Evolutionary conservation across 1,140 invertebrate genomes (phyloP).

Genomic region (Megathymus violae): DNA sequence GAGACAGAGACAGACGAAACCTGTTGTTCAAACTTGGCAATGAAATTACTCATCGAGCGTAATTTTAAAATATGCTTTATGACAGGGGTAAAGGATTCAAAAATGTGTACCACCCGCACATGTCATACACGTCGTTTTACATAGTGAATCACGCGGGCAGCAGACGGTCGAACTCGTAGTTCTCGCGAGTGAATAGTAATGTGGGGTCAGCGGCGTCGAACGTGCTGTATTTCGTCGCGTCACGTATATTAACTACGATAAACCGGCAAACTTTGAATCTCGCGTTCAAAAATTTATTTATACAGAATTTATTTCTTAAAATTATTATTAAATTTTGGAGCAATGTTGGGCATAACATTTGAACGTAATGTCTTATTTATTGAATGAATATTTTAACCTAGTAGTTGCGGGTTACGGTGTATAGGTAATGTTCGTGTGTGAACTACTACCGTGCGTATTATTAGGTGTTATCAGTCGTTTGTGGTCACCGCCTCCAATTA

Average conservation of each 20-base stretch:
- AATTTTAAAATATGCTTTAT: slow-evolving; percentile 45
- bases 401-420: slow-evolving; percentile 41
- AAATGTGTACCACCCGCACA: slow-evolving; percentile 21
- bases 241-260: slow-evolving; percentile 27
- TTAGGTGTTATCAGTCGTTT: slow-evolving; percentile 66
- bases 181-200: slow-evolving; percentile 74
- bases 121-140: slow-evolving; percentile 53
- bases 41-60: slow-evolving; percentile 53
- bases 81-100: slow-evolving; percentile 34
- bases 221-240: slow-evolving; percentile 57
- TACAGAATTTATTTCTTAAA: too few species aligned
- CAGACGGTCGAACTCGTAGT: slow-evolving; percentile 65
- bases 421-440: slow-evolving; percentile 26
- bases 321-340: too few species aligned
- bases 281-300: slow-evolving; percentile 7
- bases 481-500: slow-evolving; percentile 42
- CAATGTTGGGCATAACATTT: too few species aligned
- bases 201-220: slow-evolving; percentile 60
- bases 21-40: slow-evolving; percentile 78
- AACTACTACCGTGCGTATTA: slow-evolving; percentile 39
- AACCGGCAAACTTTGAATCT: slow-evolving; percentile 27
- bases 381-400: slow-evolving; percentile 69
- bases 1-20: slow-evolving; percentile 66
- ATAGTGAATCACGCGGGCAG: slow-evolving; percentile 51
- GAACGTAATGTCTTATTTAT: too few species aligned